Base-by-base conservation (phyloP, 2,797 vertebrate species). In the Cygnus olor region DNA sequence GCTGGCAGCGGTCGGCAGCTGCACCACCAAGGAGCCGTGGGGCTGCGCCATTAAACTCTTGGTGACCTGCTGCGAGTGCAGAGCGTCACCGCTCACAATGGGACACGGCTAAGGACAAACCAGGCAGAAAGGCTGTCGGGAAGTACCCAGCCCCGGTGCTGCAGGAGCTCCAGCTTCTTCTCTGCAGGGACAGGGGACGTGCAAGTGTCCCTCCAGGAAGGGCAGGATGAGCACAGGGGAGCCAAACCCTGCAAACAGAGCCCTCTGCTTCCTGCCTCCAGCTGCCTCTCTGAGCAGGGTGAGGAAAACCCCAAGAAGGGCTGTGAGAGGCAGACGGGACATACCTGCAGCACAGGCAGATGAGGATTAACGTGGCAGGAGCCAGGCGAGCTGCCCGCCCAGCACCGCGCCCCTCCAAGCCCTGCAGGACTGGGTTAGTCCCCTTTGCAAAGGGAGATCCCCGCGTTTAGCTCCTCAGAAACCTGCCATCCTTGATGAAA, bases 41-140 rank as follows among this genome's bases (percentile, higher is more conserved):
- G 87, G 85, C 2, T 97, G 96, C 96, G 95, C 96, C 63, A 88
- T 94, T 97, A 96, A 97, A 97, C 97, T 97, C 93, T 77, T 54
- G 66, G 83, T 96, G 97, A 97, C 96, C 93, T 90, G 89, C 32
- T 1, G 56, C 6, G 1, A 89, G 76, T 2, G 5, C 34, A 45
- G 88, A 84, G 94, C 66, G 16, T 42, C 40, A 74, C 94, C 45
- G 40, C 88, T 96, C 90, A 91, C 93, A 96, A 88, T 63, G 85
- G 95, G 91, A 82, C 87, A 56, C 91, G 65, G 76, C 87, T 82
- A 84, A 93, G 77, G 64, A 76, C 74, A 69, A 74, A 57, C 66
- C 68, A 20, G 64, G 63, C 83, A 58, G 77, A 76, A 80, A 54
- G 65, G 73, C 80, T 0, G n/a, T 21, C 89, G 91, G 89, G 94